Percentiles rank a stretch among this genome's conserved stretches.
phyloP scores from a whole-genome alignment of 1,140 invertebrate species.

The Gonatopus flavifemur region DNA sequence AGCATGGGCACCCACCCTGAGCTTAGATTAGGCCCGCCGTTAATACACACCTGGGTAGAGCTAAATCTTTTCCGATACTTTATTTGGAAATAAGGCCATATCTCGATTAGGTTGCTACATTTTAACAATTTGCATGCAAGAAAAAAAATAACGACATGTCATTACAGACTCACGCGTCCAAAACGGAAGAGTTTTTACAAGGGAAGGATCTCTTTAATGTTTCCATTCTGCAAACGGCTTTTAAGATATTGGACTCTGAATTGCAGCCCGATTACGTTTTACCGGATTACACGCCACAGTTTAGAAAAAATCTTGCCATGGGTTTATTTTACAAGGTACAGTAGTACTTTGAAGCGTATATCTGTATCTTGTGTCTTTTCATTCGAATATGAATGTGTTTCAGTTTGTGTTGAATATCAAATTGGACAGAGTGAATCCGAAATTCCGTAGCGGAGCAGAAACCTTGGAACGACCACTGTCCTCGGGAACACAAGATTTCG shows the following conservation, averaged over 20 bases:
- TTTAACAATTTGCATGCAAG: too few relatives aligned
- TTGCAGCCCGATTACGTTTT: slow-evolving; percentile 64
- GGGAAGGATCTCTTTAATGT: slow-evolving; percentile 61
- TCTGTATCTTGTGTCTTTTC: too few relatives aligned
- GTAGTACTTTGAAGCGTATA: too few relatives aligned
- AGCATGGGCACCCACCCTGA: too few relatives aligned
- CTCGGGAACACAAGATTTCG: slow-evolving; percentile 70
- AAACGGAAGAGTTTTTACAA: slow-evolving; percentile 66
- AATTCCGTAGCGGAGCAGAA: slow-evolving; percentile 57
- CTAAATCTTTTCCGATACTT: too few relatives aligned
- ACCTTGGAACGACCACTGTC: slow-evolving; percentile 67
- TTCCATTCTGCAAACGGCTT: slow-evolving; percentile 59
- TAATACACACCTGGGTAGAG: too few relatives aligned
- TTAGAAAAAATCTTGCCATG: slow-evolving; percentile 66
- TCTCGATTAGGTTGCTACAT: too few relatives aligned
- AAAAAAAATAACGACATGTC: too few relatives aligned
- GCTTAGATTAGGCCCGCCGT: too few relatives aligned
- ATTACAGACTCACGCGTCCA: slow-evolving; percentile 64
- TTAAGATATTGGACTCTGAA: slow-evolving; percentile 63
- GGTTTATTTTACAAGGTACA: slow-evolving; percentile 77
- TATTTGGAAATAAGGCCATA: too few relatives aligned
- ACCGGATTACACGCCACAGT: slow-evolving; percentile 66
- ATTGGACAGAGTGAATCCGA: slow-evolving; percentile 42
- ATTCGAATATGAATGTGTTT: slow-evolving; percentile 28
- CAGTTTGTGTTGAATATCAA: slow-evolving; percentile 61